Conservation (phyloP, 2,888 invertebrate species). For the Tipula vernalis region DNA sequence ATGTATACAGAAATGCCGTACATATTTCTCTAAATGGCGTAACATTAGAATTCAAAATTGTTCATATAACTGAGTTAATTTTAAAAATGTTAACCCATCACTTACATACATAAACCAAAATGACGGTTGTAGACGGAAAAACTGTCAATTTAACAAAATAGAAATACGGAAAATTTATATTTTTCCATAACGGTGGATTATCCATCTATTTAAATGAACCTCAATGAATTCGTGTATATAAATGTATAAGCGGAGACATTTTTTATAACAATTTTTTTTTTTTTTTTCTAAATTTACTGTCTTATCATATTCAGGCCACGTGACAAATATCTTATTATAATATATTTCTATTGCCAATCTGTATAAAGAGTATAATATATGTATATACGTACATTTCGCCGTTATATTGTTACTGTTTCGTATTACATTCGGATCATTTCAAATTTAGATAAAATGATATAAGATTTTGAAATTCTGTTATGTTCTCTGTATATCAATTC, state of each 20-base stretch:
- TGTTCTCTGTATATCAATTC: not conserved
- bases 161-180: not conserved
- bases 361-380: not conserved
- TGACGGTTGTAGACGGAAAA: not conserved
- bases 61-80: not conserved
- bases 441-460: not conserved
- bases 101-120: not conserved
- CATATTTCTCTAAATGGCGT: not conserved
- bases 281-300: not conserved
- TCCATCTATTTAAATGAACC: not conserved
- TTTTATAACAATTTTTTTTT: not conserved
- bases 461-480: not conserved
- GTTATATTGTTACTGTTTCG: not conserved
- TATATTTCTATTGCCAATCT: not conserved
- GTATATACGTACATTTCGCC: not conserved
- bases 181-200: not conserved
- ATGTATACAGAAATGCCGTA: not conserved
- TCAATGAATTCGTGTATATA: not conserved
- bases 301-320: slow-evolving; percentile 4
- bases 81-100: not conserved
- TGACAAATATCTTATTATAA: not conserved
- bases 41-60: not conserved
- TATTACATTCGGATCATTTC: not conserved
- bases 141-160: not conserved
- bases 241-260: not conserved